A percentile compares a stretch with the other conserved stretches of the same genome.
phyloP scores from a whole-genome alignment of 2,113 vertebrate genomes.

The Microcebus griseorufus region DNA sequence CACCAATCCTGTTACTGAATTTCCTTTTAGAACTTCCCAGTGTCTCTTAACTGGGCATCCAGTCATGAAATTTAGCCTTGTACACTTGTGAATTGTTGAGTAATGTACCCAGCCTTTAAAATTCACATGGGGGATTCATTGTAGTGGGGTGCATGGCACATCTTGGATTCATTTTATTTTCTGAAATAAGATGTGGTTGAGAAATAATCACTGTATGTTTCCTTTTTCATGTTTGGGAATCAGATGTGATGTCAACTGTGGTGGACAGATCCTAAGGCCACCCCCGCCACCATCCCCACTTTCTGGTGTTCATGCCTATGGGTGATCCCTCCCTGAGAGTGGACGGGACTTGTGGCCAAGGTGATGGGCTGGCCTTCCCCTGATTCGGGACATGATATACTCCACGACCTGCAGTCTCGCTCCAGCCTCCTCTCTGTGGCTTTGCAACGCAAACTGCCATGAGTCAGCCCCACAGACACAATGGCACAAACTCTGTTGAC shows the following conservation, averaged over 20 bases:
- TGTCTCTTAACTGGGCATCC: background rate
- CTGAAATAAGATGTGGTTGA: background rate
- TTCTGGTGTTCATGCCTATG: background rate
- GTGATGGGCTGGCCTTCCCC: background rate
- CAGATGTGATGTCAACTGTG: background rate
- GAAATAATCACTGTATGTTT: background rate
- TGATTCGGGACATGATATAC: fast-evolving
- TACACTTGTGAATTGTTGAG: background rate
- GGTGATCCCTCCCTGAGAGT: background rate
- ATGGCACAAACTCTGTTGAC: background rate
- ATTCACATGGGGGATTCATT: background rate
- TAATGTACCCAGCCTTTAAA: background rate
- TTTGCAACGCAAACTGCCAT: background rate
- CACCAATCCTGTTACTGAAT: background rate
- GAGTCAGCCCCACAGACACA: background rate
- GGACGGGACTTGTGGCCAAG: background rate
- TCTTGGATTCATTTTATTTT: background rate
- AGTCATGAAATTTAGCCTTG: background rate
- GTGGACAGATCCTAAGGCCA: too few relatives aligned
- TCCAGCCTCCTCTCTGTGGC: background rate
- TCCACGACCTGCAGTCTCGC: too few relatives aligned
- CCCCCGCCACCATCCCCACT: fast-evolving
- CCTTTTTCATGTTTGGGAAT: background rate
- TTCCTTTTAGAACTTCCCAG: background rate
- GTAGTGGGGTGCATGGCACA: background rate